Evolutionary conservation across 2,888 invertebrate species (phyloP), one percentile per base, ranked within the genome.

Genomic region (Parnassius mnemosyne): DNA sequence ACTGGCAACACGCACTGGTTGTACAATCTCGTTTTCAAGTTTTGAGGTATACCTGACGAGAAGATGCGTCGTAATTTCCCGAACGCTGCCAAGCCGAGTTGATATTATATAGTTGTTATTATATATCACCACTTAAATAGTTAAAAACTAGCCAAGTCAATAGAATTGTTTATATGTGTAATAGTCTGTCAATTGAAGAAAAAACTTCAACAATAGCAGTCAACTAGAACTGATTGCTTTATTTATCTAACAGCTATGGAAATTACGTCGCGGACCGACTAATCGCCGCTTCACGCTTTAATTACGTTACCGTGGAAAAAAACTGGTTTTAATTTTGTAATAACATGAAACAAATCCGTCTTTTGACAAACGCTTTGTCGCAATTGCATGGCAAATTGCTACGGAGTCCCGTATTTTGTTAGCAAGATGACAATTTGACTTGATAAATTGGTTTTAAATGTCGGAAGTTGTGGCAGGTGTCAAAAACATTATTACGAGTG

Each of bases 301-400:
- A 71, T 68, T 70, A 58, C 62, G 58, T 10, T 9, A n/a, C 9
- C 44, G 46, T 51, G 47, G 58, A 10, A 20, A 62, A 54, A 58
- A 53, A 54, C 25, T 34, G n/a, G 41, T 58, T 5, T 49, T 13
- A 13, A 50, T 63, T 57, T 20, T 20, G 50, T 50, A 49, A 49
- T 43, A 56, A 56, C 56, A 49, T 25, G 57, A 58, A 49, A 44
- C 41, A 20, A 51, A 58, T 53, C 49, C 42, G 16, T 62, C 57
- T 57, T 10, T 20, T 34, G 12, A 44, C 9, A 57, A 63, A 64
- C 68, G 69, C 71, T 71, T 75, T 75, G 74, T 72, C 68, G 65
- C 57, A 62, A 47, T 60, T 61, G 64, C 54, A 51, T 76, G 76
- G 76, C 75, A 72, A 77, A 77, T 77, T 70, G 69, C 60, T 61